Evolutionary conservation across 2,888 invertebrate genomes (phyloP), one percentile per base, ranked within the genome.

Genomic region (Caenorhabditis sinica): DNA sequence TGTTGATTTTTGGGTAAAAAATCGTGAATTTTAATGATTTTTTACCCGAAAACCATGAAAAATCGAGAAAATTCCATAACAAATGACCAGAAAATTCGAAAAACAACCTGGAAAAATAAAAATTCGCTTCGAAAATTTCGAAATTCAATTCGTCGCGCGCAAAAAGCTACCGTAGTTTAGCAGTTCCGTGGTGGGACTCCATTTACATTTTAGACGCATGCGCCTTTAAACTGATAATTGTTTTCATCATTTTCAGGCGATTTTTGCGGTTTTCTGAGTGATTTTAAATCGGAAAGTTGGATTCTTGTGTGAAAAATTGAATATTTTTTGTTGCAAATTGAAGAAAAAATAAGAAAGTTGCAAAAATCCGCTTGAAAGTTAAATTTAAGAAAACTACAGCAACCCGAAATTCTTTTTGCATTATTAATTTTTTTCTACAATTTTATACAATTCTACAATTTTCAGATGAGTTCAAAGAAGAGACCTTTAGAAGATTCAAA

Each of bases 171-270:
- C 1, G 61, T 36, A 63, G 5, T 23, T 13, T 13, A 4, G 4
- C 33, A 11, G 2, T 6, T 25, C 25, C 71, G 61, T 51, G 43
- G 49, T 33, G 61, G 33, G 61, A 73, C 72, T 9, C 61, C 2
- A 17, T 15, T 3, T 0, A 20, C 5, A 60, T 33, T 20, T 49
- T 20, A 23, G 6, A 0, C 11, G 1, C 45, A 30, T 51, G 61
- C 49, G 23, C 72, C 72, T 73, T 73, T 49, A 45, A 72, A 13
- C 33, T 40, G 49, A 13, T 58, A 25, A 6, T 33, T 33, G 33
- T 33, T 33, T 33, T 33, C 5, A 33, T 15, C 1, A 17, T 2
- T 45, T 45, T 2, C 0, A 45, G 15, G 4, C 0, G 15, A 45
- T 17, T 15, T 1, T 1, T 17, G 5, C 13, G 17, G 17, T 45